Percentiles rank a stretch among this genome's conserved stretches.
These are phyloP conservation scores for Dolichallabes microphthalmus DNA, from an alignment of 2,113 vertebrate genomes.

Conservation along the genomic window DNA sequence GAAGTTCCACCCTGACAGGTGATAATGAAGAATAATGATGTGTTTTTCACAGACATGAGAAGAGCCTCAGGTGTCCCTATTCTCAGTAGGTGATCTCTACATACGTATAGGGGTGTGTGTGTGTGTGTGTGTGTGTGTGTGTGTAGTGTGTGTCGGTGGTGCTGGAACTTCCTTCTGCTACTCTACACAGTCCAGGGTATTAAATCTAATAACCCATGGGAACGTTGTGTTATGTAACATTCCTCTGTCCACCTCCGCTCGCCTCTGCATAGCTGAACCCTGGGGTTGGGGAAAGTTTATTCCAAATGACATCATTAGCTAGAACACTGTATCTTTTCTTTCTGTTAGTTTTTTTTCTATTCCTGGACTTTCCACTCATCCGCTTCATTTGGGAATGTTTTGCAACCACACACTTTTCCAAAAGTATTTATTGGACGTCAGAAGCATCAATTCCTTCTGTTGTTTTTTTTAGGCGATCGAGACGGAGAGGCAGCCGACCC, in stretches of 20 bases:
- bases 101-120: neutral
- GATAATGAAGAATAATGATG: neutral
- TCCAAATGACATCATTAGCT: neutral
- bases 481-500: accelerated
- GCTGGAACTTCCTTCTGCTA: neutral
- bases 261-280: neutral
- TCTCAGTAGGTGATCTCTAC: slow-evolving; percentile 29
- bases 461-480: neutral
- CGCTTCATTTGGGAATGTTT: neutral
- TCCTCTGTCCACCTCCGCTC: neutral
- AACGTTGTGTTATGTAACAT: neutral
- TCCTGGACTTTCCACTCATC: neutral
- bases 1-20: neutral
- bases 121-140: neutral
- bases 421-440: neutral
- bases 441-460: neutral
- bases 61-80: slow-evolving; percentile 15
- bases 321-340: neutral
- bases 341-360: neutral
- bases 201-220: neutral
- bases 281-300: neutral
- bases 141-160: neutral
- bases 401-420: neutral
- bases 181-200: neutral
- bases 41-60: slow-evolving; percentile 8